Base-by-base conservation (phyloP, 2,113 vertebrate genomes). In the Corythaeola cristata region DNA sequence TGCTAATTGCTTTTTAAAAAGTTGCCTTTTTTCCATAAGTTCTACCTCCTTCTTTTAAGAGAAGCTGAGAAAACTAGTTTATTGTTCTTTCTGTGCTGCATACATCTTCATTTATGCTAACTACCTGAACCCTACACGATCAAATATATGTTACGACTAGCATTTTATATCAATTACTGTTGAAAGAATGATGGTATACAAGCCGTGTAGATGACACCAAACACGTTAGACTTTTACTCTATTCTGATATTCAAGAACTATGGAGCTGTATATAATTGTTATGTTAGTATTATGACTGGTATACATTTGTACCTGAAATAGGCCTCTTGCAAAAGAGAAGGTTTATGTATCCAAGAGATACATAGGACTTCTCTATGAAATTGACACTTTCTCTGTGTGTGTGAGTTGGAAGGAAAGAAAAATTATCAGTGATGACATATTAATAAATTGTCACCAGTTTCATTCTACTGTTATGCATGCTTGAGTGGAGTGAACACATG, bases 21-120 rank as follows among this genome's bases (percentile, higher is more conserved):
- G 33, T 60, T 76, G 7, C 12, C 18, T 66, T 23, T 59, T 44
- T 68, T 66, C 35, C 44, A 8, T 30, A 26, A 23, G 8, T 32
- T 78, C 6, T 24, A 17, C 6, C 5, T 35, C 23, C 6, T 39
- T 22, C 9, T 85, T 73, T 85, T 83, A 63, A 63, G 44, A 72
- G 58, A 67, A 72, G 6, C 4, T 5, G 14, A 50, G 35, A 17
- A 66, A 82, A 62, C 0, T 0, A 4, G 5, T n/a, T 75, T 53
- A n/a, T 35, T 5, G 21, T 66, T 71, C 8, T 75, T 79, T 74
- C 9, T 59, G 8, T 45, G 30, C 17, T 39, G 15, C 2, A 3
- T 45, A 4, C 2, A 9, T 67, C 15, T 79, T 74, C 81, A 3
- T 49, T n/a, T 63, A 32, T 39, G 17, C 11, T 44, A 37, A 35